A percentile compares a stretch with the other conserved stretches of the same genome.
Conservation (phyloP, 2,888 invertebrate species). For the Lissocephala sabroskyi region DNA sequence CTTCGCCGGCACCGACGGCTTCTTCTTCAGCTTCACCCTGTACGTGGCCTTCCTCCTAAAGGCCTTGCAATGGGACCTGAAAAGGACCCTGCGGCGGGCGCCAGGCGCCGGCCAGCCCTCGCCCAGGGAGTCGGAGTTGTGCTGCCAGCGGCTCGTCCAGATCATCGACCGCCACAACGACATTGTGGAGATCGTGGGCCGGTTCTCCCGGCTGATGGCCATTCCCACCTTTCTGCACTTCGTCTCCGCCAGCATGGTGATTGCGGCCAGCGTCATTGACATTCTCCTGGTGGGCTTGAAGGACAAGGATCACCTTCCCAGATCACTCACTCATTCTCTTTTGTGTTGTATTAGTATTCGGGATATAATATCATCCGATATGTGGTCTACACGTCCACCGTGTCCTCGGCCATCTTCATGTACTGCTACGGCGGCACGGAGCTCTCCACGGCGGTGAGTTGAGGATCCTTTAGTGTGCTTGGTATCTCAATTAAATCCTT, state of each 20-base stretch:
- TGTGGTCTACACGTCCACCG: constrained; percentile 38
- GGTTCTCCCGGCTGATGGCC: constrained; percentile 41
- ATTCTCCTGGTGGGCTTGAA: constrained; percentile 32
- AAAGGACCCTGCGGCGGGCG: constrained; percentile 11
- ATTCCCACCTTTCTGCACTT: constrained; percentile 44
- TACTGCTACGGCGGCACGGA: constrained; percentile 51
- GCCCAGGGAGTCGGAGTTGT: constrained; percentile 11
- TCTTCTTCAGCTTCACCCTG: constrained; percentile 50
- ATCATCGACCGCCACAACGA: constrained; percentile 50
- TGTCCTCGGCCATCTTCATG: constrained; percentile 30
- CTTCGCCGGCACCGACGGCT: constrained; percentile 45
- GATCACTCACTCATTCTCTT: not conserved
- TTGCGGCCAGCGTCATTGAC: constrained; percentile 48
- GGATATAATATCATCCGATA: constrained; percentile 34
- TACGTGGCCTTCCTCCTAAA: constrained; percentile 34
- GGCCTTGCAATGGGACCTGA: constrained; percentile 31
- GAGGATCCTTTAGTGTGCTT: not conserved
- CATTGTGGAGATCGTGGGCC: constrained; percentile 32
- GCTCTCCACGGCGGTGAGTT: constrained; percentile 38
- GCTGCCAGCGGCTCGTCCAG: constrained; percentile 29
- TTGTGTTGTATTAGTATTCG: constrained; percentile 28
- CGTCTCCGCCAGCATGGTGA: constrained; percentile 41
- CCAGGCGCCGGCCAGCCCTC: constrained; percentile 6
- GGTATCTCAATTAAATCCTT: too few relatives aligned
- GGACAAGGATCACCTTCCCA: too few relatives aligned